Conservation (phyloP, 2,888 invertebrate species). For the Vanessa cardui region DNA sequence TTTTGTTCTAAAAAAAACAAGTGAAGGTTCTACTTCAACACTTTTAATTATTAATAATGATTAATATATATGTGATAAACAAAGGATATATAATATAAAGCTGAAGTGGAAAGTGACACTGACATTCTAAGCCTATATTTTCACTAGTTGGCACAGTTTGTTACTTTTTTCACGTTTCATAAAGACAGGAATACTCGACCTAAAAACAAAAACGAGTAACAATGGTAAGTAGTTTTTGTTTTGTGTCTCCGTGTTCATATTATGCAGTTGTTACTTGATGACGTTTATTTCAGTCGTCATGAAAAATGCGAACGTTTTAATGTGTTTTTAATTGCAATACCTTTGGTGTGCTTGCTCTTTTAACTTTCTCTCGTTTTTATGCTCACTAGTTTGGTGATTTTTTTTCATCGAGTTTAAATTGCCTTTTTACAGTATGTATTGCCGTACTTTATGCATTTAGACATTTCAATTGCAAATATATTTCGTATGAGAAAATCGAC, state of each 20-base stretch:
- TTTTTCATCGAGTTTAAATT: constrained; percentile 4
- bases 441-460: no score
- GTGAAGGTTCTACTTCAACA: no score
- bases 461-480: no score
- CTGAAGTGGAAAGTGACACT: constrained; percentile 12
- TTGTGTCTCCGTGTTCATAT: constrained; percentile 27
- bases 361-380: constrained; percentile 9
- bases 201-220: constrained; percentile 33
- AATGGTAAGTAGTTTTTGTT: constrained; percentile 35
- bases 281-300: constrained; percentile 25
- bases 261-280: constrained; percentile 19
- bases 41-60: no score
- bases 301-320: constrained; percentile 20
- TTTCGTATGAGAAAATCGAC: no score
- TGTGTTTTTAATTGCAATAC: constrained; percentile 20
- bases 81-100: not conserved
- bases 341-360: not conserved
- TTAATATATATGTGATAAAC: not conserved
- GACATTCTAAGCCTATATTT: constrained; percentile 25
- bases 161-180: constrained; percentile 29
- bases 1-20: no score
- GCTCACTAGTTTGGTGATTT: not conserved
- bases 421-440: not conserved
- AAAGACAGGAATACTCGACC: constrained; percentile 34
- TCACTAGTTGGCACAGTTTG: constrained; percentile 27